phyloP scores from a whole-genome alignment of 2,113 vertebrate species.

The Amblyopsis rosae region DNA sequence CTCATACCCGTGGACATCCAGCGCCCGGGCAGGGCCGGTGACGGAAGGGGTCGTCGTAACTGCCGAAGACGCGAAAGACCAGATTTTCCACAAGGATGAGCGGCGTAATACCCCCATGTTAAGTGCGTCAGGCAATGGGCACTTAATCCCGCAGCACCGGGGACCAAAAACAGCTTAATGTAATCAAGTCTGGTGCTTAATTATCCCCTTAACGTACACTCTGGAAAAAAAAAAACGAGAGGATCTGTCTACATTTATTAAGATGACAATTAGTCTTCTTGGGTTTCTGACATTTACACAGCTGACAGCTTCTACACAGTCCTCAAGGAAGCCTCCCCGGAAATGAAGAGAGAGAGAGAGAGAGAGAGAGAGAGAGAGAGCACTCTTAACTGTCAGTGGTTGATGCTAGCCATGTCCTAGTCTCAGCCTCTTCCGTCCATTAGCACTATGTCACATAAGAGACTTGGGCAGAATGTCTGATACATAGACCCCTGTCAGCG shows the following conservation, averaged over 20 bases:
- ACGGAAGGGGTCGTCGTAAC: slow-evolving; percentile 60
- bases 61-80: slow-evolving; percentile 64
- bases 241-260: slow-evolving; percentile 69
- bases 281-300: slow-evolving; percentile 62
- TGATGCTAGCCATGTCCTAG: too few relatives aligned
- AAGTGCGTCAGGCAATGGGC: slow-evolving; percentile 58
- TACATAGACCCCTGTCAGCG: too few relatives aligned
- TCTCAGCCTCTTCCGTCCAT: too few relatives aligned
- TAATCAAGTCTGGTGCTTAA: slow-evolving; percentile 76
- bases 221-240: slow-evolving; percentile 57
- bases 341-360: slow-evolving; percentile 12
- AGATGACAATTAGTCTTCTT: slow-evolving; percentile 70
- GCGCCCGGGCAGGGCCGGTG: slow-evolving; percentile 43
- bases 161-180: slow-evolving; percentile 72
- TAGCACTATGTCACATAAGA: too few relatives aligned
- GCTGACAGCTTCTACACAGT: slow-evolving; percentile 52
- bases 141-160: slow-evolving; percentile 67
- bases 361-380: neutral
- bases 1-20: slow-evolving; percentile 65
- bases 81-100: slow-evolving; percentile 69
- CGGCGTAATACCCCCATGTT: slow-evolving; percentile 69
- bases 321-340: slow-evolving; percentile 48
- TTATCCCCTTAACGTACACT: slow-evolving; percentile 71
- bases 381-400: neutral
- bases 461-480: too few relatives aligned